Evolutionary conservation across 2,888 invertebrate species (phyloP).

Genomic region (Synergus laeviventris): DNA sequence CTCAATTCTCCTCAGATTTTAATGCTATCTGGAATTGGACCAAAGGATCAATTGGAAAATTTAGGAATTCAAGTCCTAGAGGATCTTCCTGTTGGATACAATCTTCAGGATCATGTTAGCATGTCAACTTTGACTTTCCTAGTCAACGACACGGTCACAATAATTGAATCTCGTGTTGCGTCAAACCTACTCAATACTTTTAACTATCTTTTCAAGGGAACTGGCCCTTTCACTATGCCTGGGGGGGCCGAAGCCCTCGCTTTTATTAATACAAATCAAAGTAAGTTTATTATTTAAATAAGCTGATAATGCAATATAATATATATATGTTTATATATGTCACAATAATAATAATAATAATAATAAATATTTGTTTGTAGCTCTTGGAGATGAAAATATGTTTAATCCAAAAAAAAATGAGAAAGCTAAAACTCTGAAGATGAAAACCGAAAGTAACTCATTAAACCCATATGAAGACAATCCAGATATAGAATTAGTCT

Average conservation of each 20-base stretch:
- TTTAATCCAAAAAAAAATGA: not conserved
- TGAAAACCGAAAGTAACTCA: not conserved
- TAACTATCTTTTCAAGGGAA: conserved; percentile 81
- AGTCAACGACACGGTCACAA: conserved; percentile 82
- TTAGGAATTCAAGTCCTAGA: conserved; percentile 81
- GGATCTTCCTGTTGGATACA: conserved; percentile 87
- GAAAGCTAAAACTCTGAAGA: not conserved
- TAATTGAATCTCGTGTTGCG: conserved; percentile 79
- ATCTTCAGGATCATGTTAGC: conserved; percentile 89
- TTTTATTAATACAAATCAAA: conserved; percentile 82
- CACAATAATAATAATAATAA: not conserved
- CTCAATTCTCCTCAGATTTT: conserved; percentile 91
- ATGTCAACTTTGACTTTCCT: conserved; percentile 85
- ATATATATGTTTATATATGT: no score
- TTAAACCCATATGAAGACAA: conserved; percentile 73
- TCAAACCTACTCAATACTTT: conserved; percentile 79
- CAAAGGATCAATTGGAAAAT: conserved; percentile 79
- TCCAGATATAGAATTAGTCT: conserved; percentile 88
- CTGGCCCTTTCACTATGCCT: conserved; percentile 86
- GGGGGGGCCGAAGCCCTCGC: conserved; percentile 88
- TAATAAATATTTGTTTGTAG: conserved; percentile 12
- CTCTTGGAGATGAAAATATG: not conserved
- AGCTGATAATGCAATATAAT: no score
- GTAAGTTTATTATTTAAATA: conserved; percentile 17
- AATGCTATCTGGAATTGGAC: conserved; percentile 91